Evolutionary conservation across 2,888 invertebrate species (phyloP), one percentile per base, ranked within the genome.

Genomic region (Chrysina gloriosa): DNA sequence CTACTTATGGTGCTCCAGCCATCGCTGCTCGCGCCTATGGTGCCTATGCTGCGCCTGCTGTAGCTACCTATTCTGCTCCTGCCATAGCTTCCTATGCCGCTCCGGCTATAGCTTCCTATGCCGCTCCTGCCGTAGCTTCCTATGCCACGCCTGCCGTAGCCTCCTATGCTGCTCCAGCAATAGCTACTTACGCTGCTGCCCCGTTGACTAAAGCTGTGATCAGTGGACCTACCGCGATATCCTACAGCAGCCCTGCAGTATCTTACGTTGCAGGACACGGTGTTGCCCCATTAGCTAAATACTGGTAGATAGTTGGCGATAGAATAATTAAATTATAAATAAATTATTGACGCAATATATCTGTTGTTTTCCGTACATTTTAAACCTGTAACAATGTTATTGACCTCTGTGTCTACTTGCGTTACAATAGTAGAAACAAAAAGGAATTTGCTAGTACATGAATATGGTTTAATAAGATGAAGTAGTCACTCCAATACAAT

Each of bases 171-270:
- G 82, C 78, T 39, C 79, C 84, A 1, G 83, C 82, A 70, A 78
- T 79, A 11, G 79, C 81, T 68, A 78, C 81, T 65, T 79, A 70
- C 65, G 83, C 84, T n/a, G 48, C 68, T 11, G 69, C 64, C 9
- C 70, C 70, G 19, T 74, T 74, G 65, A 76, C 76, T 42, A 70
- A 72, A 34, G 69, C 71, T 67, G 69, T 71, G 11, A 54, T 56
- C 29, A 23, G 23, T 29, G 65, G 45, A 7, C 65, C 54, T 4
- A 27, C 56, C 29, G 42, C 66, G 34, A 23, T 56, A 47, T 56
- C 58, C 9, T 66, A 56, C 66, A 29, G 66, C 16, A 56, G 47
- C 6, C 31, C 56, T 31, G 58, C 45, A 29, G 56, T 58, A 19
- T 42, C 47, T 6, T 39, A 58, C 23, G 39, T 58, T 25, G 19